These are phyloP conservation scores for Sander vitreus DNA, from an alignment of 2,113 vertebrate species.

Conservation along the genomic window DNA sequence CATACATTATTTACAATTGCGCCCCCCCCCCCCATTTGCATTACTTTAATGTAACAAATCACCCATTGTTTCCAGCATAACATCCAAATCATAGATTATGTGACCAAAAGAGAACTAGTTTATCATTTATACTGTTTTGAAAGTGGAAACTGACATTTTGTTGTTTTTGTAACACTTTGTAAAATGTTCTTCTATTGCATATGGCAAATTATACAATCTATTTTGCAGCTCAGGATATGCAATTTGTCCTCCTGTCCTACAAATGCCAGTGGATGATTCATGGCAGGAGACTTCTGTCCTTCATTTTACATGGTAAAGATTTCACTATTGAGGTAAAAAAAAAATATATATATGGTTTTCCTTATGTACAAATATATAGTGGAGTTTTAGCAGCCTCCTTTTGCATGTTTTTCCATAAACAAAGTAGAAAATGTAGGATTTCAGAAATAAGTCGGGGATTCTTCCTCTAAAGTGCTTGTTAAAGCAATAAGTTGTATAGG, in stretches of 20 bases:
- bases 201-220: conserved; percentile 65
- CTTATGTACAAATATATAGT: conserved; percentile 65
- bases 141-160: conserved; percentile 34
- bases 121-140: conserved; percentile 32
- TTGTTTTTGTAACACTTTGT: conserved; percentile 29
- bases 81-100: conserved; percentile 16
- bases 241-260: conserved; percentile 64
- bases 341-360: conserved; percentile 20
- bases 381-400: conserved; percentile 56
- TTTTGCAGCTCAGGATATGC: conserved; percentile 81
- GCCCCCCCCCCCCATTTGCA: background rate
- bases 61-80: conserved; percentile 4
- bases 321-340: conserved; percentile 48
- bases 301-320: conserved; percentile 59
- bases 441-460: conserved; percentile 62
- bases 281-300: conserved; percentile 57
- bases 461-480: conserved; percentile 73
- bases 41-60: conserved; percentile 23
- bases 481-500: conserved; percentile 82
- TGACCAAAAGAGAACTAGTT: conserved; percentile 31
- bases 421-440: conserved; percentile 73
- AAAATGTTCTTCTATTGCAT: conserved; percentile 35
- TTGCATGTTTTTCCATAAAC: conserved; percentile 70
- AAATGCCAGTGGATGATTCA: conserved; percentile 63
- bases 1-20: background rate